Percentiles rank a stretch among this genome's conserved stretches.
Evolutionary conservation across 53 echinoderm and acorn worm genomes (phyloP).

Genomic region (Temnopleurus reevesii): DNA sequence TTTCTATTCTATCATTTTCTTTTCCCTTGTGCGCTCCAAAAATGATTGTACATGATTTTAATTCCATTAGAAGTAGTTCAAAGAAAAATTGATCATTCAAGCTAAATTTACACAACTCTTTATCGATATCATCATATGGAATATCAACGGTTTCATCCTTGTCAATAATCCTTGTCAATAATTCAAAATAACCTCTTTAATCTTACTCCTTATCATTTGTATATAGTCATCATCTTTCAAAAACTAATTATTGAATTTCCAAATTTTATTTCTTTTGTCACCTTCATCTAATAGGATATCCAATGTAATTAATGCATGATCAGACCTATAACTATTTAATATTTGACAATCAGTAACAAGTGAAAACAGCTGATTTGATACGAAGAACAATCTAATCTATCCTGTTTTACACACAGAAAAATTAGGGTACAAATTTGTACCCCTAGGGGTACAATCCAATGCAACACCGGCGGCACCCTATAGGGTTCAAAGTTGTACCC

Average conservation of each 20-base stretch:
- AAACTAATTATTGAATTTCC: neutral
- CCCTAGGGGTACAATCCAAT: too few species aligned
- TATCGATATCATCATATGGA: neutral
- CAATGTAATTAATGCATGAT: neutral
- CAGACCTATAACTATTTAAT: neutral
- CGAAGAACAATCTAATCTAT: neutral
- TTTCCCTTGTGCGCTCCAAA: neutral
- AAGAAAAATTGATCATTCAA: neutral
- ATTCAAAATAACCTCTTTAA: neutral
- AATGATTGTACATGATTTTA: neutral
- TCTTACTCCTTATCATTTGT: neutral
- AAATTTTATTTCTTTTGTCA: neutral
- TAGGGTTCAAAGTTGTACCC: too few species aligned
- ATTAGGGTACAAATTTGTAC: too few species aligned
- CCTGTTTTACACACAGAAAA: too few species aligned
- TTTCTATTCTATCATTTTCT: neutral
- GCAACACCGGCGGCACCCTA: too few species aligned
- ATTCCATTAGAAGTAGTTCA: neutral
- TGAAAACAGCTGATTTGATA: neutral
- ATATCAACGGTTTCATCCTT: neutral
- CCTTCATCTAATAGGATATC: neutral
- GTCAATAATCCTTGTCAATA: too few species aligned
- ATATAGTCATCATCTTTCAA: neutral
- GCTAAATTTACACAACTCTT: neutral
- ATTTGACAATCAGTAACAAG: neutral